Percentiles rank a stretch among this genome's conserved stretches.
phyloP scores from a whole-genome alignment of 2,797 vertebrate genomes.

The Stomatorhinus walkeri region DNA sequence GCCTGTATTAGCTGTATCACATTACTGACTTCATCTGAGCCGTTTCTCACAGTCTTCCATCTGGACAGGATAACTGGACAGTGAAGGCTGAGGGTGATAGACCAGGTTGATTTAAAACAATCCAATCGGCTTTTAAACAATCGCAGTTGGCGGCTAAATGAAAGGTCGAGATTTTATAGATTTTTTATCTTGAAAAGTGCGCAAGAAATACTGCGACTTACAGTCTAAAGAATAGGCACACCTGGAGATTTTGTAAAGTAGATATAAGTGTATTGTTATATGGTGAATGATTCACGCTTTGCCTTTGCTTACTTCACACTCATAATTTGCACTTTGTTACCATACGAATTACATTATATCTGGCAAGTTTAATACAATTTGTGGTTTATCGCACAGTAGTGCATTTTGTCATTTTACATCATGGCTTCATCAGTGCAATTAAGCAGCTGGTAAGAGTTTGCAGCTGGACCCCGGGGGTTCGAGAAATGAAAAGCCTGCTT shows the following conservation, averaged over 20 bases:
- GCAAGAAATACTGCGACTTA: neutral
- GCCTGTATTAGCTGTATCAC: neutral
- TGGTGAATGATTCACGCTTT: neutral
- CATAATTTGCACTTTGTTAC: slow-evolving; percentile 1
- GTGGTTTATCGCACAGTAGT: neutral
- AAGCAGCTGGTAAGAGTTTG: slow-evolving; percentile 30
- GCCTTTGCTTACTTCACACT: neutral
- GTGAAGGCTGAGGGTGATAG: neutral
- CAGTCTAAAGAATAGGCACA: neutral
- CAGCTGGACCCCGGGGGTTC: slow-evolving; percentile 34
- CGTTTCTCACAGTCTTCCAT: neutral
- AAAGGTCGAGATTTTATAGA: slow-evolving; percentile 16
- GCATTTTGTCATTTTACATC: slow-evolving; percentile 16
- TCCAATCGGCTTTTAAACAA: neutral
- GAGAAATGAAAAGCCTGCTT: slow-evolving; percentile 25
- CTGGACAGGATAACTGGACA: slow-evolving; percentile 12
- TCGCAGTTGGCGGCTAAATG: slow-evolving; percentile 5
- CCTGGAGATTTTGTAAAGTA: neutral
- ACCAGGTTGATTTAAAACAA: slow-evolving; percentile 15
- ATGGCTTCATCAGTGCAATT: slow-evolving; percentile 10
- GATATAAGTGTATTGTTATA: neutral
- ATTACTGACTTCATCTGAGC: slow-evolving; percentile 15
- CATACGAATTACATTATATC: neutral
- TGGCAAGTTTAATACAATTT: neutral
- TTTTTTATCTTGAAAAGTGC: neutral